Evolutionary conservation across 2,797 vertebrate species (phyloP).

Genomic region (Diplodus sargus): DNA sequence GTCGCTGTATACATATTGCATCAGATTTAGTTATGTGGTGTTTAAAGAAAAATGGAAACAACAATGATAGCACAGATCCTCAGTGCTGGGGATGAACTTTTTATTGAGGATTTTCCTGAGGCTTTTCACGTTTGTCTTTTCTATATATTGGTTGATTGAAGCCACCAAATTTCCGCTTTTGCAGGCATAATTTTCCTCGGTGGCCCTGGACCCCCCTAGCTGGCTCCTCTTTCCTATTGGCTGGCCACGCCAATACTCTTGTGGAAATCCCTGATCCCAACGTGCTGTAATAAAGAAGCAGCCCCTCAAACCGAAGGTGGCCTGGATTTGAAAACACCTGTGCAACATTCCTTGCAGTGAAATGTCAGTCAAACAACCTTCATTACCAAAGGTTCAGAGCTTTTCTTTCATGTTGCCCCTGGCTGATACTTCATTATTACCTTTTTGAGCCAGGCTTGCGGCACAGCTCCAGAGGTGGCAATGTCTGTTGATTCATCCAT

Average conservation of each 20-base stretch:
- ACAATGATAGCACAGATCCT: background rate
- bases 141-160: background rate
- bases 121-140: conserved; percentile 15
- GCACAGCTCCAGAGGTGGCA: background rate
- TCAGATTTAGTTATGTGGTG: background rate
- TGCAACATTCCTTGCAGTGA: conserved; percentile 12
- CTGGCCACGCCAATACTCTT: no score
- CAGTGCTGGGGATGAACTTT: background rate
- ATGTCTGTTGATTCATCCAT: background rate
- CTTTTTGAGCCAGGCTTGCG: background rate
- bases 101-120: background rate
- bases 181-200: no score
- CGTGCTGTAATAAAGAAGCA: background rate
- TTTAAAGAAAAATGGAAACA: background rate
- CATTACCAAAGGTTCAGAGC: background rate
- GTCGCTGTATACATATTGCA: background rate
- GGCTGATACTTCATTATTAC: conserved; percentile 19
- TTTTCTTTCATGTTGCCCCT: conserved; percentile 22
- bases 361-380: conserved; percentile 3
- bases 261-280: background rate
- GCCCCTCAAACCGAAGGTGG: background rate
- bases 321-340: conserved; percentile 21
- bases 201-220: no score
- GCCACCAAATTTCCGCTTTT: no score
- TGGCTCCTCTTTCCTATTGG: no score